Evolutionary conservation across 1,140 invertebrate species (phyloP), one percentile per base, ranked within the genome.

Genomic region (Lepidostoma basale): DNA sequence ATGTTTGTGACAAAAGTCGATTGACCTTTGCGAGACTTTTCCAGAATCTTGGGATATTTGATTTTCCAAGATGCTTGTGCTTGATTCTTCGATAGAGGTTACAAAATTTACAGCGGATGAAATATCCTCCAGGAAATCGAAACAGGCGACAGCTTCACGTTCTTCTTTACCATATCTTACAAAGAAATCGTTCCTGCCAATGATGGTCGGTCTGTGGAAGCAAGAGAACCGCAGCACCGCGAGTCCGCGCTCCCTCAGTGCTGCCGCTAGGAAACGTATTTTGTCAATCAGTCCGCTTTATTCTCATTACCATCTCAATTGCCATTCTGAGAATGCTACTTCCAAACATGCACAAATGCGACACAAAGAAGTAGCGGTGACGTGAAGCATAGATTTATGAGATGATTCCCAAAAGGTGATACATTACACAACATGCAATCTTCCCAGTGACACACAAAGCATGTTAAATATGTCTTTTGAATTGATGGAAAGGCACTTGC

Each of bases 101-200:
- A 78, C 73, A 0, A 79, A 77, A 62, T 79, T 76, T 20, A 77
- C 64, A 18, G 77, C 80, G 22, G 82, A 83, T 60, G 85, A 87
- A 68, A 92, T 79, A 68, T 90, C 87, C 75, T 92, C 87, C 54
- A 92, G 84, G 81, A 92, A 92, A 80, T 92, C 89, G 77, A 92
- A 92, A 70, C 87, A 88, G 26, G 90, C 88, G 52, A 92, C 88
- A 20, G 90, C 90, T 77, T 91, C 90, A 54, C 85, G 82, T 76
- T 92, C 90, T 74, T 90, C 88, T 66, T 90, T 89, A n/a, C 90
- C 90, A 79, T 87, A 92, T 67, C 90, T 85, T 28, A 90, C 87
- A 83, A 86, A 92, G 79, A 92, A 90, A 75, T 90, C 89, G 39
- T 87, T 85, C 33, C 90, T 83, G 67, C 88, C 89, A 73, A 92